Evolutionary conservation across 2,888 invertebrate genomes (phyloP).

Genomic region (Tromatobia lineatoria): DNA sequence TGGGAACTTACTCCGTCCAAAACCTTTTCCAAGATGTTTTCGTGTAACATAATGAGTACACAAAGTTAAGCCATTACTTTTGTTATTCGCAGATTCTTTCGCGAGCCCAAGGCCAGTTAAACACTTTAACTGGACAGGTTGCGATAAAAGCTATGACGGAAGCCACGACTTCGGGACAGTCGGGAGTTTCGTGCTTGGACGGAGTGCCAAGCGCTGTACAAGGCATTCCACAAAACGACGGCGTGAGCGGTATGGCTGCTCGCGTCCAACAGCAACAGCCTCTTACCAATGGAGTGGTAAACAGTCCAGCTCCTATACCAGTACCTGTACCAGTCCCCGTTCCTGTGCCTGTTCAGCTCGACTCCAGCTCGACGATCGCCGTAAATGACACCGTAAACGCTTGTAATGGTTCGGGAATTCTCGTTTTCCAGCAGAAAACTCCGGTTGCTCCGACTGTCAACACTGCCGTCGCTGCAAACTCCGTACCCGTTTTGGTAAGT

Average conservation of each 20-base stretch:
- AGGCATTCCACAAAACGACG: slow-evolving; percentile 69
- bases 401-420: slow-evolving; percentile 84
- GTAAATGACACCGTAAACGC: slow-evolving; percentile 84
- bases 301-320: slow-evolving; percentile 76
- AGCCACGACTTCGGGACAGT: slow-evolving; percentile 79
- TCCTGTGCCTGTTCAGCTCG: slow-evolving; percentile 58
- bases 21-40: not conserved
- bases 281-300: slow-evolving; percentile 79
- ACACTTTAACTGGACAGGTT: slow-evolving; percentile 79
- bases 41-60: not conserved
- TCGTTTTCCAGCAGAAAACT: slow-evolving; percentile 86
- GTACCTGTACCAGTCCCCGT: slow-evolving; percentile 73
- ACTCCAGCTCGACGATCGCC: slow-evolving; percentile 70
- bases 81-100: slow-evolving; percentile 79
- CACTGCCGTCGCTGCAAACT: slow-evolving; percentile 82
- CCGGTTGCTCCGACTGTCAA: slow-evolving; percentile 81
- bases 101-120: slow-evolving; percentile 82
- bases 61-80: not conserved
- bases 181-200: slow-evolving; percentile 67
- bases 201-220: slow-evolving; percentile 56
- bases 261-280: slow-evolving; percentile 70
- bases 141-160: slow-evolving; percentile 79
- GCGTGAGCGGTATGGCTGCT: slow-evolving; percentile 78
- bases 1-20: too few relatives aligned
- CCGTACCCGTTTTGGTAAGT: slow-evolving; percentile 91